Evolutionary conservation across 2,888 invertebrate species (phyloP).

Genomic region (Dioctria linearis): DNA sequence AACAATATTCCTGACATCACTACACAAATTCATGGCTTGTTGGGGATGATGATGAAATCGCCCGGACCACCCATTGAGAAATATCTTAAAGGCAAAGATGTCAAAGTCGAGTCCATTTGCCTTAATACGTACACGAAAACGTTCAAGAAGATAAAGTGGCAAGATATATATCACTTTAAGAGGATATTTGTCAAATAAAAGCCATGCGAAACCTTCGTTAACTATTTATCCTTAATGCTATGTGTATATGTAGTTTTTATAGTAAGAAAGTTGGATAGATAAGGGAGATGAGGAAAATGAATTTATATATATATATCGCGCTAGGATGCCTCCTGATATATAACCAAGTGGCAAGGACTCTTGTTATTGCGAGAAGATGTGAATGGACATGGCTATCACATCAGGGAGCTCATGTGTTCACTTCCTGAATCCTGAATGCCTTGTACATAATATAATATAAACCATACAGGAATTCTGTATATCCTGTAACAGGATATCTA

Average conservation of each 20-base stretch:
- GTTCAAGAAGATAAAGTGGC: conserved; percentile 24
- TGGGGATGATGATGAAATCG: background rate
- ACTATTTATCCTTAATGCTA: conserved; percentile 22
- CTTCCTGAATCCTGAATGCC: background rate
- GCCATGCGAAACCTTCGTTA: conserved; percentile 27
- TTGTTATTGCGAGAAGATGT: background rate
- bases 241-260: too few relatives aligned
- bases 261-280: too few relatives aligned
- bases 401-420: background rate
- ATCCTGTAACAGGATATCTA: too few relatives aligned
- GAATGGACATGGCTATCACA: conserved; percentile 2
- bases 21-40: background rate
- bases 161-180: conserved; percentile 28
- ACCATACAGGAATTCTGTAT: background rate
- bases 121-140: conserved; percentile 16
- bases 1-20: conserved; percentile 14
- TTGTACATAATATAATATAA: background rate
- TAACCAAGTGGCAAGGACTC: background rate
- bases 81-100: conserved; percentile 20
- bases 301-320: too few relatives aligned
- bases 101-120: conserved; percentile 26
- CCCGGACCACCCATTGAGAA: background rate
- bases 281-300: too few relatives aligned
- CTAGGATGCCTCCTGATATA: too few relatives aligned
- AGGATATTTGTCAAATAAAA: conserved; percentile 37